Conservation (phyloP, 2,888 invertebrate species). For the Mythimna lalbum region DNA sequence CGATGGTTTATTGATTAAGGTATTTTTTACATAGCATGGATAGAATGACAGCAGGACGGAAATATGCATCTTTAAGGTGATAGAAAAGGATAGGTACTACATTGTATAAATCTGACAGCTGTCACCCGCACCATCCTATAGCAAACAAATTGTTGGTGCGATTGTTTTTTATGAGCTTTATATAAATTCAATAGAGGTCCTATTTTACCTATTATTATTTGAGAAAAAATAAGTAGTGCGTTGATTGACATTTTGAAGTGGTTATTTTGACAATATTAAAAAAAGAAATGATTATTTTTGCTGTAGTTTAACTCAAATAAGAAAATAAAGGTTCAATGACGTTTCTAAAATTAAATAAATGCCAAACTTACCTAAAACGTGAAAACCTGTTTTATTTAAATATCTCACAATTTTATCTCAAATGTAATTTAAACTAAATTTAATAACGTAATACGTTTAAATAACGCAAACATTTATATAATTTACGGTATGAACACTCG, state of each 20-base stretch:
- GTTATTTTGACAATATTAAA: too few species aligned
- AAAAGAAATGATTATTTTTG: too few species aligned
- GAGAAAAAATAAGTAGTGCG: neutral
- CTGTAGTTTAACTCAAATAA: too few species aligned
- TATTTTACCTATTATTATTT: neutral
- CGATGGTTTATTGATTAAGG: slow-evolving; percentile 32
- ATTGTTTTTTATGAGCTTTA: slow-evolving; percentile 7
- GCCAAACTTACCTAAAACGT: too few species aligned
- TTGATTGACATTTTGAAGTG: neutral
- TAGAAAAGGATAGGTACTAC: too few species aligned
- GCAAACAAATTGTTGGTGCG: neutral
- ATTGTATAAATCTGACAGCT: too few species aligned
- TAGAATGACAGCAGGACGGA: too few species aligned
- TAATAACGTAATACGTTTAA: slow-evolving; percentile 1
- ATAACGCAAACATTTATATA: slow-evolving; percentile 23
- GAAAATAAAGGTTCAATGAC: neutral
- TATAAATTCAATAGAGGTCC: slow-evolving; percentile 6
- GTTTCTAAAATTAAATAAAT: neutral
- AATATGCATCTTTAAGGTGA: too few species aligned
- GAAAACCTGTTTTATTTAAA: neutral
- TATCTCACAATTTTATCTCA: neutral
- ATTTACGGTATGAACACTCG: neutral
- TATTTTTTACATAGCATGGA: too few species aligned
- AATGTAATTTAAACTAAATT: neutral
- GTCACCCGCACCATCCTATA: too few species aligned